Percentiles rank a stretch among this genome's conserved stretches.
These are phyloP conservation scores for Diaprepes abbreviatus DNA, from an alignment of 2,888 invertebrate genomes.

Conservation along the genomic window DNA sequence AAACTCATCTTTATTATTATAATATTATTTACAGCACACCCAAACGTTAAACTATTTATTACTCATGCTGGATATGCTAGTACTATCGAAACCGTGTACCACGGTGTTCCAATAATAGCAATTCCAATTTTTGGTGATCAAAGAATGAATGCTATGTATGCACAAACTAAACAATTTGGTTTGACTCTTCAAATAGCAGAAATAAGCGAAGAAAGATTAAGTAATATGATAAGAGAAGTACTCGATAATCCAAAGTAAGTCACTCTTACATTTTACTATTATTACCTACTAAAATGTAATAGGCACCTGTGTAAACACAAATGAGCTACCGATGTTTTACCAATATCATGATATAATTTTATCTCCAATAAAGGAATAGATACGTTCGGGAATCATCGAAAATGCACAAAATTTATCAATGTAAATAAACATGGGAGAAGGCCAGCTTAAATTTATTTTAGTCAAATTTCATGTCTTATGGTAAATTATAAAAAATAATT, in stretches of 20 bases:
- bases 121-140: slow-evolving; percentile 72
- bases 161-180: slow-evolving; percentile 61
- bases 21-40: slow-evolving; percentile 66
- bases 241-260: slow-evolving; percentile 43
- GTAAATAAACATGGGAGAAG: no score
- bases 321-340: no score
- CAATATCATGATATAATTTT: no score
- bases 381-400: no score
- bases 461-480: no score
- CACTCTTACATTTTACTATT: no score
- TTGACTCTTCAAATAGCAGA: slow-evolving; percentile 64
- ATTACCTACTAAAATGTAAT: not conserved
- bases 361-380: no score
- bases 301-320: no score
- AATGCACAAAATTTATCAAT: no score
- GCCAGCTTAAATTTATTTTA: no score
- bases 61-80: slow-evolving; percentile 74
- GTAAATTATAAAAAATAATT: no score
- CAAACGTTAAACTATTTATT: slow-evolving; percentile 72
- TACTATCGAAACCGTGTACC: slow-evolving; percentile 71
- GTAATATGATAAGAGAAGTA: slow-evolving; percentile 31
- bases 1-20: no score
- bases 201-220: slow-evolving; percentile 55
- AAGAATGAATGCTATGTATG: slow-evolving; percentile 67
- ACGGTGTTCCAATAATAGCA: slow-evolving; percentile 69